Conservation (phyloP, 35 echinoderm and acorn worm species). For the Ptychodera flava region DNA sequence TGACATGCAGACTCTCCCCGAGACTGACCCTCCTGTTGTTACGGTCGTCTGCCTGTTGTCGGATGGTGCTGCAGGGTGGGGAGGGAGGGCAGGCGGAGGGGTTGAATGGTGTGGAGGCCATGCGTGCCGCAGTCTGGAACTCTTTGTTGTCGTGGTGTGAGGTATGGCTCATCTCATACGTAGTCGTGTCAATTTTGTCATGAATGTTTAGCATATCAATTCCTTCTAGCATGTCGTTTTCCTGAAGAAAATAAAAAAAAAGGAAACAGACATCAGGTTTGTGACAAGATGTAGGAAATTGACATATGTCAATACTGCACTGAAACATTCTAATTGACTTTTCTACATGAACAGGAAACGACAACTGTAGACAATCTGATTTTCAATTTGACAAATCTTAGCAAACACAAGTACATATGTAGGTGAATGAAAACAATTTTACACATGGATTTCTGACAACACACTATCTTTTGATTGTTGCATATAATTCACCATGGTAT, state of each 20-base stretch:
- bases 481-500: no score
- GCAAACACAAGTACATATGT: no score
- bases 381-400: no score
- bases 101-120: constrained; percentile 93
- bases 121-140: constrained; percentile 63
- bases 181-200: not conserved
- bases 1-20: not conserved
- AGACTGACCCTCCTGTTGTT: not conserved
- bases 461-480: no score
- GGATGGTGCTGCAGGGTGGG: constrained; percentile 76
- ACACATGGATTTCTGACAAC: no score
- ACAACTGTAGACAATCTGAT: no score
- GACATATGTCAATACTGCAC: no score
- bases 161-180: constrained; percentile 9
- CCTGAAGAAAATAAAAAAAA: not conserved
- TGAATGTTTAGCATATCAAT: not conserved
- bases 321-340: no score
- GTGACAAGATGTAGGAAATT: no score
- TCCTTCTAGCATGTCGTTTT: not conserved
- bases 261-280: not conserved
- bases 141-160: constrained; percentile 30
- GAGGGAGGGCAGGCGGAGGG: constrained; percentile 40
- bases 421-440: no score
- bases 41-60: constrained; percentile 2
- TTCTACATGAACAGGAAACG: no score